Evolutionary conservation across 1,140 invertebrate genomes (phyloP), one percentile per base, ranked within the genome.

Genomic region (Andrena cerasifolii): DNA sequence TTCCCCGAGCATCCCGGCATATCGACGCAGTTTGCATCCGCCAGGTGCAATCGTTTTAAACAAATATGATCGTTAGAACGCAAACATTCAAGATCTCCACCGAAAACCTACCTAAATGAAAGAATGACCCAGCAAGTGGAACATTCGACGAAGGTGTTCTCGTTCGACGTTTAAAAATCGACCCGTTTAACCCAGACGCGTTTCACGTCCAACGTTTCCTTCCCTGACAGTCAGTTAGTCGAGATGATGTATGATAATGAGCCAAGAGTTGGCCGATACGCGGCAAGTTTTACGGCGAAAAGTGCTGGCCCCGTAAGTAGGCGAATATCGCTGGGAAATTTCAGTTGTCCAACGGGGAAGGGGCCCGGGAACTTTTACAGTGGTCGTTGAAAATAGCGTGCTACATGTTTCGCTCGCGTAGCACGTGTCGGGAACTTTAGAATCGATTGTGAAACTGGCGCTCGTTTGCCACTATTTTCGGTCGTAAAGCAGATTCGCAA

Each of bases 211-310:
- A 53, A 68, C 66, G 31, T 36, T 67, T 36, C 8, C 31, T 10
- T 28, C 16, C 51, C 8, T 31, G 24, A 5, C 36, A 40, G 61
- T 63, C 26, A 33, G 62, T 21, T 7, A 21, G 10, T 26, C 24
- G 33, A 56, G 10, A 68, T 56, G 51, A 68, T 40, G 33, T 68
- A 68, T 68, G 66, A n/a, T 68, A 68, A 68, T n/a, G 66, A 68
- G 66, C 21, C 21, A 16, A 54, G 24, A 31, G 66, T 36, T 54
- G n/a, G 21, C 21, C 16, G 65, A 67, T 67, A 53, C 47, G n/a
- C 3, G 5, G 4, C 49, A 47, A 4, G 26, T 12, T n/a, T n/a
- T n/a, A n/a, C 28, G 2, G 61, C 28, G 49, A 14, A 45, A 16
- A 28, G 12, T n/a, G n/a, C n/a, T 10, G 10, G 36, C 4, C 36